Base-by-base conservation (phyloP, 2,888 invertebrate genomes). In the Acrobasis repandana region DNA sequence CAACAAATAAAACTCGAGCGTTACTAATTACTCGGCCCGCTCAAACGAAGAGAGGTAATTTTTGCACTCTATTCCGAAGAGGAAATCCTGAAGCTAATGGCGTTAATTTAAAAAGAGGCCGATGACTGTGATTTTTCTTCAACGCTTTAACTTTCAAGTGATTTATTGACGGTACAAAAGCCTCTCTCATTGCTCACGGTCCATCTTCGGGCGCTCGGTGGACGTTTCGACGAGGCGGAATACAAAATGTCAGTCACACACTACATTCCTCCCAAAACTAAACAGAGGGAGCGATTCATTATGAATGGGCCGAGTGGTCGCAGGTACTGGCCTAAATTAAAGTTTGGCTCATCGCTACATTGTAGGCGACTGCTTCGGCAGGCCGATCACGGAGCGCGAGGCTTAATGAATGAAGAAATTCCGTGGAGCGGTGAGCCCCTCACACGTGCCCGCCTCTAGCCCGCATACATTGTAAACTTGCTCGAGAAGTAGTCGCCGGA, bases 1-100 rank as follows among this genome's bases (percentile, higher is more conserved):
- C 89, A 90, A 92, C 92, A 92, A 93, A 92, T 92, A 91, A 92
- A 91, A 92, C 80, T 89, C 86, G 77, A 92, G 90, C 92, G 90
- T 92, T 86, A 93, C 92, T 93, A 93, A 93, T 93, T 92, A 93
- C 92, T 85, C 70, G 82, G 79, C 77, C 74, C 77, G 79, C 81
- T 90, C 86, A 79, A 83, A 88, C 85, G 86, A 75, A 87, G 88
- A 86, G 89, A 88, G 89, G 88, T 86, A 90, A 91, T 90, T 87
- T 88, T 89, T 89, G 88, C 90, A 90, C 89, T 90, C 88, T 80
- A 89, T 89, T 90, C 80, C 79, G 77, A 85, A 84, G 83, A 87
- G 88, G 82, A 87, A 91, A 90, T 91, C 87, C 90, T 75, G 77
- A 85, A 82, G 89, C 85, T 91, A 91, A 92, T 91, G 89, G 90